Conservation (phyloP, 2,888 invertebrate species). For the Xylocampa areola region DNA sequence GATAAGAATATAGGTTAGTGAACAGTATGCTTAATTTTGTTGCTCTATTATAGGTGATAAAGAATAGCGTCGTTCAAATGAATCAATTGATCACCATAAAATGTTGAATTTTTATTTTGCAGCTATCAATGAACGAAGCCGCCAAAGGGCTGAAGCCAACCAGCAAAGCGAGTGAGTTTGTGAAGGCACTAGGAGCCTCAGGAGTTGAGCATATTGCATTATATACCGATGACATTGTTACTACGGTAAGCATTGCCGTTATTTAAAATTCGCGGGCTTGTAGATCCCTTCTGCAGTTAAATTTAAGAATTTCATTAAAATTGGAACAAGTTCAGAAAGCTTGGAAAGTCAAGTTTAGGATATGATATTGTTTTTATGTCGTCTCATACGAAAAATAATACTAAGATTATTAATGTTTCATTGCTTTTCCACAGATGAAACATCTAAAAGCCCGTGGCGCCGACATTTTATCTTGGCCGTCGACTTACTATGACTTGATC, state of each 20-base stretch:
- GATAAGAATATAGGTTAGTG: too few species aligned
- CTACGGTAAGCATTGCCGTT: slow-evolving; percentile 72
- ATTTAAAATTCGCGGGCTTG: too few species aligned
- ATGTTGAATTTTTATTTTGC: too few species aligned
- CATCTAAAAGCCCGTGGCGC: slow-evolving; percentile 95
- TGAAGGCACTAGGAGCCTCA: slow-evolving; percentile 77
- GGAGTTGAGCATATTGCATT: slow-evolving; percentile 84
- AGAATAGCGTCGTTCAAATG: too few species aligned
- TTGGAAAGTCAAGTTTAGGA: too few species aligned
- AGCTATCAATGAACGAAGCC: slow-evolving; percentile 88
- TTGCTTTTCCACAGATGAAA: slow-evolving; percentile 85
- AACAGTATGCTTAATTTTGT: too few species aligned
- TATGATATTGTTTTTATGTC: too few species aligned
- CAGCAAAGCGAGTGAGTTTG: slow-evolving; percentile 82
- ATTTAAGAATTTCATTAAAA: too few species aligned
- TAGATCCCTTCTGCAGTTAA: too few species aligned
- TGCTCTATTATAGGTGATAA: too few species aligned
- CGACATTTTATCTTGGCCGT: slow-evolving; percentile 96
- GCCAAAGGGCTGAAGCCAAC: slow-evolving; percentile 78
- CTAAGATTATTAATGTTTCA: neutral
- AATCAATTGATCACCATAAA: neutral
- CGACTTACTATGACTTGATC: slow-evolving; percentile 96
- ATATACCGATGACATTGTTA: slow-evolving; percentile 82
- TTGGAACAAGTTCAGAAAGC: too few species aligned
- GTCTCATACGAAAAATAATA: neutral